A percentile compares a stretch with the other conserved stretches of the same genome.
These are phyloP conservation scores for Willowsia nigromaculata DNA, from an alignment of 2,888 invertebrate species.

Conservation along the genomic window DNA sequence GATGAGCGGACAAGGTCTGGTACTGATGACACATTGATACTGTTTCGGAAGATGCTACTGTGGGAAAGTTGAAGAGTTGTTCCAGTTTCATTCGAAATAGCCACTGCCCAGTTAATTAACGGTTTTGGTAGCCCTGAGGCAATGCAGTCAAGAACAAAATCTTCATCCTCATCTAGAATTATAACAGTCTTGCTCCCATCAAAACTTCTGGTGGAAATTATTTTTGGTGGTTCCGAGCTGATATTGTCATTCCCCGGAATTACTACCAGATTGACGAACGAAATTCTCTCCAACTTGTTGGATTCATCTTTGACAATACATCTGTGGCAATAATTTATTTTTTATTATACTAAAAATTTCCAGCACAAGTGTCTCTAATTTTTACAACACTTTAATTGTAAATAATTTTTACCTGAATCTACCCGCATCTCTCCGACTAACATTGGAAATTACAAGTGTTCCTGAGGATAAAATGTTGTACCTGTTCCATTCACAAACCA, in stretches of 20 bases:
- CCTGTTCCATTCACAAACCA: conserved; percentile 45
- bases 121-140: conserved; percentile 75
- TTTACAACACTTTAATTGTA: no score
- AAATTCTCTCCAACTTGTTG: conserved; percentile 68
- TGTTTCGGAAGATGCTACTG: conserved; percentile 69
- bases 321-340: conserved; percentile 53
- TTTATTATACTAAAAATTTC: no score
- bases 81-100: not conserved
- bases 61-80: conserved; percentile 65
- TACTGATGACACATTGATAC: conserved; percentile 68
- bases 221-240: conserved; percentile 71
- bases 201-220: conserved; percentile 65
- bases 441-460: conserved; percentile 74
- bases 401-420: conserved; percentile 76
- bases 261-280: conserved; percentile 73
- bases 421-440: conserved; percentile 72
- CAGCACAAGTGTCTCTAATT: no score
- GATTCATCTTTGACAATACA: conserved; percentile 73
- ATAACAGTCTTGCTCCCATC: conserved; percentile 65
- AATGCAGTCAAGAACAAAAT: conserved; percentile 73
- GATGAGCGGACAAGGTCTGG: conserved; percentile 45
- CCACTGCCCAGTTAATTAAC: conserved; percentile 72
- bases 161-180: conserved; percentile 74
- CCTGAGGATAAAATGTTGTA: conserved; percentile 76
- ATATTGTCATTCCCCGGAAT: conserved; percentile 60